A percentile compares a stretch with the other conserved stretches of the same genome.
These are phyloP conservation scores for Eclectus roratus DNA, from an alignment of 2,113 vertebrate species.

Conservation along the genomic window DNA sequence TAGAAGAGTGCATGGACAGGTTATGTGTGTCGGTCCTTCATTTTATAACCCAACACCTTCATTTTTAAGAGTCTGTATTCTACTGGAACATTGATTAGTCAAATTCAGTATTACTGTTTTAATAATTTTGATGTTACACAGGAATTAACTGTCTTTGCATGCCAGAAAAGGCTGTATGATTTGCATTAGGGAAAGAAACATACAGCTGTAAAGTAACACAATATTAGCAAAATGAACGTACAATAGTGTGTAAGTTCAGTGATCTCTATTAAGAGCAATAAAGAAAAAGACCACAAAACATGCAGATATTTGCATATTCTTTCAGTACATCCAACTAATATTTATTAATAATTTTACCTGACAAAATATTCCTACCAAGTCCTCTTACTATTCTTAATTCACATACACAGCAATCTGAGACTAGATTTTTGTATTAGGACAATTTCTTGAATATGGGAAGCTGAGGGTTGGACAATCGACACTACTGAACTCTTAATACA, in stretches of 20 bases:
- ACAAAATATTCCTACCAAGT: neutral
- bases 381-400: neutral
- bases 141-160: neutral
- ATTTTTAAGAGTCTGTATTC: neutral
- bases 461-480: neutral
- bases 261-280: neutral
- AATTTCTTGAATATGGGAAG: neutral
- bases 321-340: neutral
- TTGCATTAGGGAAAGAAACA: neutral
- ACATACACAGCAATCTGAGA: neutral
- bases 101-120: neutral
- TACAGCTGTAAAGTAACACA: neutral
- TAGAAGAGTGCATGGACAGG: conserved; percentile 46
- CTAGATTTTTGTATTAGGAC: neutral
- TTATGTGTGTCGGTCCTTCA: neutral
- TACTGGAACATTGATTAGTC: neutral
- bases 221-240: neutral
- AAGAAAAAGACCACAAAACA: neutral
- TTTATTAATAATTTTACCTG: neutral
- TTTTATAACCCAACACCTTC: neutral
- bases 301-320: neutral
- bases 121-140: neutral
- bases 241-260: fast-evolving
- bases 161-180: neutral
- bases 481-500: neutral